Evolutionary conservation across 1,140 invertebrate genomes (phyloP).

Genomic region (Laupala kohalensis): DNA sequence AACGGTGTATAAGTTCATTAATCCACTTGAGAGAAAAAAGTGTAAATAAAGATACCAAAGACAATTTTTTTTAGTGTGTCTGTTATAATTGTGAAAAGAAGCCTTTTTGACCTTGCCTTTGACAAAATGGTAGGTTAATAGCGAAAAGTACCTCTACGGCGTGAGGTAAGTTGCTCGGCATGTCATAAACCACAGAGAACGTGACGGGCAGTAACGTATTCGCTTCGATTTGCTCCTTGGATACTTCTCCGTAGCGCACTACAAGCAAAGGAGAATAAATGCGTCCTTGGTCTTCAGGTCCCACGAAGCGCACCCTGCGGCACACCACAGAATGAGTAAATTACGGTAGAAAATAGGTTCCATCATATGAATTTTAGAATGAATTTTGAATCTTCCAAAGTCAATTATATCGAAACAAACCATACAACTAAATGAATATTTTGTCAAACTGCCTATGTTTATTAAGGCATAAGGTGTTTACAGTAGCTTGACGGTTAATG

Average conservation of each 20-base stretch:
- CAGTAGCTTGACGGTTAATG: background rate
- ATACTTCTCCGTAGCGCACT: conserved; percentile 39
- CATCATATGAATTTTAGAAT: background rate
- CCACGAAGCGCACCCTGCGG: conserved; percentile 34
- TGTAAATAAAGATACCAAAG: too few relatives aligned
- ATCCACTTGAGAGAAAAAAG: too few relatives aligned
- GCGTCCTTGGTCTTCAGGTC: conserved; percentile 23
- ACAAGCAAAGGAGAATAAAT: conserved; percentile 44
- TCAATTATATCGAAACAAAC: background rate
- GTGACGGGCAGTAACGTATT: conserved; percentile 32
- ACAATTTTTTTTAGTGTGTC: too few relatives aligned
- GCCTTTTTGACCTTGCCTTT: too few relatives aligned
- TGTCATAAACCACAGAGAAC: conserved; percentile 42
- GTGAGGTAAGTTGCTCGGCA: conserved; percentile 32
- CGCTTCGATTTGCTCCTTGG: conserved; percentile 29
- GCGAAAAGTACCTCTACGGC: conserved; percentile 32
- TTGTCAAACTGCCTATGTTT: background rate
- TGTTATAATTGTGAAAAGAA: too few relatives aligned
- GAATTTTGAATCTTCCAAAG: background rate
- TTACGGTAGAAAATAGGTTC: background rate
- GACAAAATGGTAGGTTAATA: too few relatives aligned
- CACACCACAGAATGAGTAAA: background rate
- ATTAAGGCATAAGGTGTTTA: background rate
- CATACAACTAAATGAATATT: background rate
- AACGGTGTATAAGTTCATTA: too few relatives aligned